These are phyloP conservation scores for Aptenodytes patagonicus DNA, from an alignment of 2,113 vertebrate species.

Conservation along the genomic window DNA sequence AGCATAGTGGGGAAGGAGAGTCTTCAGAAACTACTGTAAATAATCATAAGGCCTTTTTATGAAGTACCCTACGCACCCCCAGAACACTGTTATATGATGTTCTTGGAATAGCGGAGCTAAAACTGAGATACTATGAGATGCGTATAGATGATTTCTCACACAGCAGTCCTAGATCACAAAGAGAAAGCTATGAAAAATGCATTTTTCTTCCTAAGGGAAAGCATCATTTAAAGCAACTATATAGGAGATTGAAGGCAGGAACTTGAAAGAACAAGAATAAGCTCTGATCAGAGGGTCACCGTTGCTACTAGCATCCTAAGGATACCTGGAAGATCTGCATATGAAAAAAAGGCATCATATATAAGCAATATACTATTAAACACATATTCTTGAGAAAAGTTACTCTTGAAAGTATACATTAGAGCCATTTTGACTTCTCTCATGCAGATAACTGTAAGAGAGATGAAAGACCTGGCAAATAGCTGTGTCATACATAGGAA, in stretches of 20 bases:
- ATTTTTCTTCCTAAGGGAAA: background rate
- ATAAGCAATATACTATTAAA: background rate
- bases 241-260: background rate
- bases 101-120: background rate
- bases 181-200: background rate
- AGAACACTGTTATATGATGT: too few species aligned
- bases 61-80: background rate
- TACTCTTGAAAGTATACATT: background rate
- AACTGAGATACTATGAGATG: background rate
- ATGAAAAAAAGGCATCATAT: background rate
- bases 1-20: background rate
- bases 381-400: background rate
- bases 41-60: background rate
- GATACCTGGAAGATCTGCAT: background rate
- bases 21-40: background rate
- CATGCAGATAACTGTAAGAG: background rate
- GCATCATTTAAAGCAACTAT: background rate
- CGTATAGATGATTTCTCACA: background rate
- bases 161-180: background rate
- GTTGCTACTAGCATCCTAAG: background rate
- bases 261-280: background rate
- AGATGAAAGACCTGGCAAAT: background rate
- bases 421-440: background rate
- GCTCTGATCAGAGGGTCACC: background rate
- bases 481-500: background rate